Conservation (phyloP, 2,797 vertebrate species). For the Ispidina lecontei region DNA sequence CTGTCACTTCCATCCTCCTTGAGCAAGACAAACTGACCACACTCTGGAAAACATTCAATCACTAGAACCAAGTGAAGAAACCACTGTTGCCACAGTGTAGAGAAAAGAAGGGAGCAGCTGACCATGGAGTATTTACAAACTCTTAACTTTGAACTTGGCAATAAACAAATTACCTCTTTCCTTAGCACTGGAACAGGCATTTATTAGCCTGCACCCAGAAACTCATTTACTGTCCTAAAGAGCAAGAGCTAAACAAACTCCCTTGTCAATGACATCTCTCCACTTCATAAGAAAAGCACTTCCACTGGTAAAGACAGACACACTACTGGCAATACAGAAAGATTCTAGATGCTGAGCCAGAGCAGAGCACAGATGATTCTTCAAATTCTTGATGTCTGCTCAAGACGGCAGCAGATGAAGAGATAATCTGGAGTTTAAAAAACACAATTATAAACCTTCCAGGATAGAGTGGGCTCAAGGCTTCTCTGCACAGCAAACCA, state of each 20-base stretch:
- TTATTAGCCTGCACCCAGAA: not conserved
- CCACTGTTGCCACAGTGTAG: not conserved
- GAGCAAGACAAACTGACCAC: not conserved
- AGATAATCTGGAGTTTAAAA: not conserved
- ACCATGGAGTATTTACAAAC: not conserved
- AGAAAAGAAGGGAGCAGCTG: not conserved
- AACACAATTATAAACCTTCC: not conserved
- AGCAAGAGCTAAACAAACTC: not conserved
- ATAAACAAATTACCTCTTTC: not conserved
- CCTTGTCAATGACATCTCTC: not conserved
- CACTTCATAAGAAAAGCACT: not conserved
- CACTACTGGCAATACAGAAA: not conserved
- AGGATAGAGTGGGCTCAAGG: not conserved
- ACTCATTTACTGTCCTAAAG: not conserved
- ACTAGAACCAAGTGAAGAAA: not conserved
- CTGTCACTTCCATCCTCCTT: not conserved
- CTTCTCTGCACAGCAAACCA: not conserved
- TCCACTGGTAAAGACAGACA: not conserved
- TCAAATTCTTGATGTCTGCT: not conserved
- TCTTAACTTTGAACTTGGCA: not conserved
- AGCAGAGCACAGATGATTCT: not conserved
- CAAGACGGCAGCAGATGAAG: not conserved
- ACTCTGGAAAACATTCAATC: not conserved
- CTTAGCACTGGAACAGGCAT: not conserved
- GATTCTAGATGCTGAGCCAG: not conserved